Evolutionary conservation across 2,888 invertebrate genomes (phyloP), one percentile per base, ranked within the genome.

Genomic region (Panorpa germanica): DNA sequence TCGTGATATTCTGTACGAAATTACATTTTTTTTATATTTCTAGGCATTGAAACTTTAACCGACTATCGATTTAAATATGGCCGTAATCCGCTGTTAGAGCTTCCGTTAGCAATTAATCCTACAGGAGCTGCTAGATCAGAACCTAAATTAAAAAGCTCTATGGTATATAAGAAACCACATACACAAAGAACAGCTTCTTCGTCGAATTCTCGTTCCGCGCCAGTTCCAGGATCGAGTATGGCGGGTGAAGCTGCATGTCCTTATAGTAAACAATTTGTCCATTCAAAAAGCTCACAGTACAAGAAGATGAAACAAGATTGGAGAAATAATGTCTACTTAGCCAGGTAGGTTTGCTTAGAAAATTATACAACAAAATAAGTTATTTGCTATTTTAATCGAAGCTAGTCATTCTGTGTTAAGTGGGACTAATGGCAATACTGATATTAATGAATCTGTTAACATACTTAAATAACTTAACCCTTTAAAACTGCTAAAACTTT

Each of bases 261-360:
- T 4, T 95, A 96, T 56, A 83, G 82, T 45, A 95, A 96, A 55
- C 93, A 93, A 59, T 93, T 93, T 61, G 90, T 93, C 35, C 93
- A 93, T 60, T 93, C 93, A 38, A 95, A 96, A 60, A 90, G 91
- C 49, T 90, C 90, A 34, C 96, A 96, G 61, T 99, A 99, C 60
- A 85, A 93, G 56, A 90, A 93, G 56, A 93, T 99, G 86, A 95
- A 95, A 57, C 77, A 78, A 47, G 98, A 99, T 55, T 98, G 98
- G 96, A 69, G 90, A 35, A 88, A 90, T 55, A 91, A 93, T 51
- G 95, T 99, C 18, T 96, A 83, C 51, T 63, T 99, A 33, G 95
- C 95, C 16, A 72, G 85, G 75, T 81, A 50, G 41, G 41, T 32
- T 6, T n/a, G n/a, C n/a, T n/a, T n/a, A n/a, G n/a, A n/a, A n/a